Evolutionary conservation across 2,113 vertebrate genomes (phyloP).

Genomic region (Mobula birostris): DNA sequence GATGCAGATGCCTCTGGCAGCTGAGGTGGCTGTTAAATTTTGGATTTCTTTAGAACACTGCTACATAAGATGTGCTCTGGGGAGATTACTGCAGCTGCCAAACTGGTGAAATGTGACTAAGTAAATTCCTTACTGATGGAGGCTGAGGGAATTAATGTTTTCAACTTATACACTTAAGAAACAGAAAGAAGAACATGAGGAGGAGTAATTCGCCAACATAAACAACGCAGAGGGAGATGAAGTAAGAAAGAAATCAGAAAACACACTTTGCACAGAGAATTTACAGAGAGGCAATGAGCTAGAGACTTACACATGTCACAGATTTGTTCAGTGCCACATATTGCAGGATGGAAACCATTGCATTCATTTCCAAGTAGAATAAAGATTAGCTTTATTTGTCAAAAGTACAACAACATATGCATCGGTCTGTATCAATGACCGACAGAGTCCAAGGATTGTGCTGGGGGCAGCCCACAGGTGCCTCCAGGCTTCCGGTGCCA

Average conservation of each 20-base stretch:
- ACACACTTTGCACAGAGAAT: background rate
- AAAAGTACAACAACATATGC: no score
- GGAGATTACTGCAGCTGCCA: background rate
- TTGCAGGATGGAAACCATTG: no score
- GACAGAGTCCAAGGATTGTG: no score
- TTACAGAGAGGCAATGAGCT: background rate
- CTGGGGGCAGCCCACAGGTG: no score
- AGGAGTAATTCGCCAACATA: background rate
- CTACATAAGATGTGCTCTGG: background rate
- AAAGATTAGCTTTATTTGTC: no score
- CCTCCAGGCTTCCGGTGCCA: no score
- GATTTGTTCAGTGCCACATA: no score
- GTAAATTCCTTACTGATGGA: constrained; percentile 3
- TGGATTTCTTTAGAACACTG: background rate
- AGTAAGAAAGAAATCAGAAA: background rate
- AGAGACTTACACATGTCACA: no score
- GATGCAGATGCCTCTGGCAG: background rate
- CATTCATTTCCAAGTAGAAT: no score
- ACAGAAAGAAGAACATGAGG: background rate
- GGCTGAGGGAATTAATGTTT: background rate
- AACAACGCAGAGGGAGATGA: background rate
- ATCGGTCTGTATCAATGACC: no score
- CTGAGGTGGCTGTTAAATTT: background rate
- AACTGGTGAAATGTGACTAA: background rate
- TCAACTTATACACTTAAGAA: background rate